Percentiles rank a stretch among this genome's conserved stretches.
Evolutionary conservation across 2,797 vertebrate genomes (phyloP).

Genomic region (Syndactyla subalaris): DNA sequence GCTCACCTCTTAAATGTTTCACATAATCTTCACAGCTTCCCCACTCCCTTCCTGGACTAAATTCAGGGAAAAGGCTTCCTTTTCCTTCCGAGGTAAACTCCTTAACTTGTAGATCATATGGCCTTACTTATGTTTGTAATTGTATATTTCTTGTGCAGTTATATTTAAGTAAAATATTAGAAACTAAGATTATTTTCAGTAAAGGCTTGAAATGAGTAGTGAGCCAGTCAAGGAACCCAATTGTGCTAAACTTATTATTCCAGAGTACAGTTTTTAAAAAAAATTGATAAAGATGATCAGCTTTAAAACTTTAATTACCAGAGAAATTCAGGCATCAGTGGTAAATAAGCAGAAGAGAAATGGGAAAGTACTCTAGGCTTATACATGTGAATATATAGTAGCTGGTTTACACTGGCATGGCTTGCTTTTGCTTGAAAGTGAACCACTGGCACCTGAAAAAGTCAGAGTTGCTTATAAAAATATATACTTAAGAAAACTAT

Average conservation of each 20-base stretch:
- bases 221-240: neutral
- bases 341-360: neutral
- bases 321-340: neutral
- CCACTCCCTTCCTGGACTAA: neutral
- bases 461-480: conserved; percentile 5
- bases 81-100: neutral
- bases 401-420: neutral
- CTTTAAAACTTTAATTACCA: neutral
- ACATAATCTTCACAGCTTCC: neutral
- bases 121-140: neutral
- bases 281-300: neutral
- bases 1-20: neutral
- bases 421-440: neutral
- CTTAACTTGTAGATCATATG: neutral
- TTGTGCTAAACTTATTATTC: neutral
- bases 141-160: neutral
- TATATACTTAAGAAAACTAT: neutral
- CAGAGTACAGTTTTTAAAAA: neutral
- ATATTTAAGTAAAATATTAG: neutral
- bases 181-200: neutral
- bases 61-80: neutral
- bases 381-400: neutral
- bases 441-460: neutral
- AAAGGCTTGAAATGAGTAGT: neutral
- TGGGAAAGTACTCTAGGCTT: neutral